Percentiles rank a stretch among this genome's conserved stretches.
Evolutionary conservation across 2,797 vertebrate genomes (phyloP).

Genomic region (Peromyscus melanophrys): DNA sequence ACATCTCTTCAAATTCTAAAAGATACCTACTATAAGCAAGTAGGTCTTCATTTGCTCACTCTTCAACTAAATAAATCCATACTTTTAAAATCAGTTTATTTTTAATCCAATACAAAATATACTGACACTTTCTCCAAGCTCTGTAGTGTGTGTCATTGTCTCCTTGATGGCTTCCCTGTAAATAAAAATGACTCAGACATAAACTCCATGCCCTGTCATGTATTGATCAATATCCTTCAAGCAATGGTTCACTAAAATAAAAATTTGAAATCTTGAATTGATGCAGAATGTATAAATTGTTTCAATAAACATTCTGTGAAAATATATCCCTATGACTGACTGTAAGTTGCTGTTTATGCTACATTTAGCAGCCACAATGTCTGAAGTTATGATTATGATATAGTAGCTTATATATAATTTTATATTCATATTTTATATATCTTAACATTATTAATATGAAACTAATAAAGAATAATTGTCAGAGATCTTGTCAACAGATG

Average conservation of each 20-base stretch:
- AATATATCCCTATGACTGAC: slow-evolving; percentile 81
- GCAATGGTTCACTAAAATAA: slow-evolving; percentile 66
- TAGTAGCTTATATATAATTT: neutral
- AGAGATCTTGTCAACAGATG: neutral
- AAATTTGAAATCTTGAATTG: slow-evolving; percentile 77
- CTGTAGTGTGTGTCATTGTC: slow-evolving; percentile 57
- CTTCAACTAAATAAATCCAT: neutral
- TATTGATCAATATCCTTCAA: slow-evolving; percentile 49
- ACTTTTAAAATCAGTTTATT: neutral
- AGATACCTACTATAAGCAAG: neutral
- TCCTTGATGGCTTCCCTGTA: slow-evolving; percentile 35
- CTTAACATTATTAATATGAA: neutral
- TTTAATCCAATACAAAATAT: neutral
- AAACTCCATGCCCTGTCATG: slow-evolving; percentile 72
- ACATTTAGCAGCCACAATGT: neutral
- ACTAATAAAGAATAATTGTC: neutral
- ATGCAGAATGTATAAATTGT: slow-evolving; percentile 83
- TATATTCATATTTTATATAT: slow-evolving; percentile 18
- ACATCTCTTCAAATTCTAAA: neutral
- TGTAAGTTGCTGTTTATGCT: slow-evolving; percentile 41
- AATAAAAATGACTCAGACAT: slow-evolving; percentile 73
- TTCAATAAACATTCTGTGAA: slow-evolving; percentile 83
- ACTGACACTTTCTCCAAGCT: slow-evolving; percentile 26
- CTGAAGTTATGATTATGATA: neutral
- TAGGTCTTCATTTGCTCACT: neutral